Evolutionary conservation across 2,888 invertebrate genomes (phyloP), one percentile per base, ranked within the genome.

Genomic region (Pseudanteris insignis): DNA sequence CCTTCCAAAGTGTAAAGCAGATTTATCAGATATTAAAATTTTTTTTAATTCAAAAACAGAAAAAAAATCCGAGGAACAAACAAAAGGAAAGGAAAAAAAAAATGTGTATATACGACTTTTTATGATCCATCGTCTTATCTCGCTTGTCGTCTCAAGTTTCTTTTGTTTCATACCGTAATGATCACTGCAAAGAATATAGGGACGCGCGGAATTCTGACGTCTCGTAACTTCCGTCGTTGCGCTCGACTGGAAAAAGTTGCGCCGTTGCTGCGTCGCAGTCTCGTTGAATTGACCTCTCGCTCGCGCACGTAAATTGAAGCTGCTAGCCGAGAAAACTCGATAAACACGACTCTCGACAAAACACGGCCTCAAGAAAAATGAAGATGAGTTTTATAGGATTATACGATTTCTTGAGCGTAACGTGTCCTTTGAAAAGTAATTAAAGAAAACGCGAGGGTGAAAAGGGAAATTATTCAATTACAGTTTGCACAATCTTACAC

Each of bases 151-250:
- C 48, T 59, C 30, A 47, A 24, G 14, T 30, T 26, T 15, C 25
- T 32, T 63, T 63, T 67, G 62, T 64, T 48, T 58, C 44, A 44
- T 53, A 15, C 38, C 18, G 18, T 6, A 18, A 18, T 6, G 18
- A 58, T 38, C 43, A 40, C 37, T 24, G 26, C 28, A 44, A 44
- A 36, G 51, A 60, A 51, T 41, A 59, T 47, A 44, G 28, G 58
- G 50, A 58, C 41, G 53, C 51, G 32, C 57, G 47, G 54, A 63
- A 64, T 64, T 61, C 46, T 62, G 60, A 54, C 46, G 51, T 64
- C 63, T 64, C 47, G 48, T 44, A 64, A 64, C 54, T 64, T 64
- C 54, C 46, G 46, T 54, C 61, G 46, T 61, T 58, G 37, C 34
- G 40, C 26, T 44, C 34, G 32, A 18, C 34, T 53, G 46, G 40